These are phyloP conservation scores for Alectoris magna DNA, from an alignment of 2,797 vertebrate species.

Conservation along the genomic window DNA sequence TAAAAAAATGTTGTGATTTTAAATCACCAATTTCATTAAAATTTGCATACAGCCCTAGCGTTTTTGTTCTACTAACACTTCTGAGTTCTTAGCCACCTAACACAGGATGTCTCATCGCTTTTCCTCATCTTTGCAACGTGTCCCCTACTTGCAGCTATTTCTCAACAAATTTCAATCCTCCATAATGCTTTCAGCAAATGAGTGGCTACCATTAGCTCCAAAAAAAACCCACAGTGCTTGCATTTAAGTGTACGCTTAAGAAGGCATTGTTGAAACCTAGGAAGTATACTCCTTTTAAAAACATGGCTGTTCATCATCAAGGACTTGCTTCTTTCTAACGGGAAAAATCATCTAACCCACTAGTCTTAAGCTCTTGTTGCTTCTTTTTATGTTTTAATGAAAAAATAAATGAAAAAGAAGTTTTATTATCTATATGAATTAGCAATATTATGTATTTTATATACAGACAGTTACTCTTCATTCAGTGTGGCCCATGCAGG, in stretches of 20 bases:
- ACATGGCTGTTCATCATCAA: not conserved
- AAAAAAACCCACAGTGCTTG: not conserved
- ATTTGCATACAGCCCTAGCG: not conserved
- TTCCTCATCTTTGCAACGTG: not conserved
- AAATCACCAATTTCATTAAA: slow-evolving; percentile 31
- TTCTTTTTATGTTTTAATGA: not conserved
- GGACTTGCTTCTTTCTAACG: not conserved
- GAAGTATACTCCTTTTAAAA: not conserved
- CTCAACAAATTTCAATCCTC: not conserved
- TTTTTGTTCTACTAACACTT: not conserved
- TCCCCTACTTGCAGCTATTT: not conserved
- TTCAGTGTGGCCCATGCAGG: not conserved
- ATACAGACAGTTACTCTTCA: not conserved
- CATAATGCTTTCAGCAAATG: not conserved
- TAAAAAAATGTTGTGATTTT: slow-evolving; percentile 49
- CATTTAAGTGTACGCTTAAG: not conserved
- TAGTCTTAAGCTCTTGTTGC: not conserved
- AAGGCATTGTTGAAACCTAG: not conserved
- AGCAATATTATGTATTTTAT: not conserved
- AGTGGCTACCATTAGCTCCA: not conserved
- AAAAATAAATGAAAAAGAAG: not conserved
- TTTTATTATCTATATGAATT: not conserved
- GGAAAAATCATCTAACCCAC: not conserved
- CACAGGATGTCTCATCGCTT: not conserved
- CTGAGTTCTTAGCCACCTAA: not conserved